Base-by-base conservation (phyloP, 2,113 vertebrate species). In the Labrus mixtus region DNA sequence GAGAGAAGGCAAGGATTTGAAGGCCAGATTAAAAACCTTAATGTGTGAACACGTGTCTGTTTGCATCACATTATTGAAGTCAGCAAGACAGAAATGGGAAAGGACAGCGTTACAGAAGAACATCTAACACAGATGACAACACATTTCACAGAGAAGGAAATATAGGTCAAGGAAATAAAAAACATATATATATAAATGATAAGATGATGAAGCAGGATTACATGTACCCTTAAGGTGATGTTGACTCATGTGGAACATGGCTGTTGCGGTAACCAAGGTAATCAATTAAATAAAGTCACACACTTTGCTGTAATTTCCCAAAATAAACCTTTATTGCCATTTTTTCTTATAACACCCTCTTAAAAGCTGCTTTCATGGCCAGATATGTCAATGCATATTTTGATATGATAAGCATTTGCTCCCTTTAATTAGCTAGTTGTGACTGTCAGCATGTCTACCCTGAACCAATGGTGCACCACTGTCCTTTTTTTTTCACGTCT, bases 351-450 rank as follows among this genome's bases (percentile, higher is more conserved):
- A 59, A 43, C 4, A 76, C 6, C 4, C 3, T 25, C 6, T 22
- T 20, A 9, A 67, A 36, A 54, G 57, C 25, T 54, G 17, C 53
- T 67, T 55, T 75, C 48, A 29, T 41, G 2, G 20, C 56, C 29
- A 36, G 25, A 33, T 3, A 33, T 33, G 29, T 73, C 15, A 22
- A 61, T 36, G 25, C 48, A 33, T 33, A 33, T 6, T 68, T 48
- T 69, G 51, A 72, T 73, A 37, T 23, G 12, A 48, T 69, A 2
- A 37, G 66, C 19, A 55, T 37, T 48, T 33, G n/a, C 36, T 56
- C 55, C 4, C 8, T 43, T 78, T 82, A 82, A 84, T 84, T 77
- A 66, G 51, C 64, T 73, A 81, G 57, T 81, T 69, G 53, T 23
- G 11, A 17, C 55, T 71, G 58, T 58, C 36, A 11, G 16, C 16